Base-by-base conservation (phyloP, 2,888 invertebrate species). In the Scaptomyza flava region DNA sequence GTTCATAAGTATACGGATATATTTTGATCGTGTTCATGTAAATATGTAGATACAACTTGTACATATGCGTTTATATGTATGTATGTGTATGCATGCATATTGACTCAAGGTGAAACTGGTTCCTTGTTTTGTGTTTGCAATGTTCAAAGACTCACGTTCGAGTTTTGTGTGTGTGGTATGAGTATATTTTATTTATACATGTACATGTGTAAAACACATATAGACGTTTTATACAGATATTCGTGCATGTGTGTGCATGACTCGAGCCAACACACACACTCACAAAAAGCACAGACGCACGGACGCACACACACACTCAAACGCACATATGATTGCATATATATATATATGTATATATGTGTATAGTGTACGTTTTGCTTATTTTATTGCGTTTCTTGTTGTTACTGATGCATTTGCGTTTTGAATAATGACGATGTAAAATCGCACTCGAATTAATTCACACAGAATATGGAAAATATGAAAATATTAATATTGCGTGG, bases 61-160 rank as follows among this genome's bases (percentile, higher is more conserved):
- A 23, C 23, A 23, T 23, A 23, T 4, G 27, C 43, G 31, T 48
- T 17, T 67, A 34, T 12, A 66, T 27, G 17, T 52, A 52, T 53
- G n/a, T 27, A 43, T 66, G 56, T 56, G 38, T 59, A 52, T 47
- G 38, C 50, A 52, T 69, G 58, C 60, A 72, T 60, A 58, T 61
- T 65, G 57, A 72, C 84, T 83, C 83, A 84, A 87, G 83, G 87
- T 84, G 82, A 84, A 87, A 77, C 85, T 87, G 82, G 87, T 84
- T 84, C 83, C 87, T 84, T 87, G 79, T 87, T 75, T 81, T 81
- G 68, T 84, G 62, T 83, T 87, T 79, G 77, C 85, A 87, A 87
- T 79, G 74, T 70, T 85, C 77, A 79, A 84, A 83, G 87, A 84
- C 87, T 84, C 83, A 83, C 83, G 83, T 83, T 81, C 85, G 87